Conservation (phyloP, 2,113 vertebrate genomes). For the Dermatemys mawii region DNA sequence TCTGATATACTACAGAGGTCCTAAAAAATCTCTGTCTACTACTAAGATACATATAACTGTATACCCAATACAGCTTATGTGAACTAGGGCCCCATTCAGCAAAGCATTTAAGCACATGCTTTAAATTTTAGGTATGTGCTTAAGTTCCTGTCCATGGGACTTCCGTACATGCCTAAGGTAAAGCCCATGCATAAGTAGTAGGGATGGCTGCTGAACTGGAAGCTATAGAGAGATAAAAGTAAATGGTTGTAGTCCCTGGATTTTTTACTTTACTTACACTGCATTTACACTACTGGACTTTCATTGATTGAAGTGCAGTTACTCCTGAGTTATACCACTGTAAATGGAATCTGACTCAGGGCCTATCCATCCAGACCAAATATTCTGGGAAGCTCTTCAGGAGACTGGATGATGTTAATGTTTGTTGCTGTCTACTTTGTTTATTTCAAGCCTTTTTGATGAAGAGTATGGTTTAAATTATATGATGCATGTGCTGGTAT, state of each 20-base stretch:
- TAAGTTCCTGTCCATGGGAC: conserved; percentile 11
- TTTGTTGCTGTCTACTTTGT: background rate
- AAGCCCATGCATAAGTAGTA: background rate
- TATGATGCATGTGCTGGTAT: background rate
- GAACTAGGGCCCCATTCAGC: background rate
- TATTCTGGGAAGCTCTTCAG: background rate
- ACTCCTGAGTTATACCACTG: background rate
- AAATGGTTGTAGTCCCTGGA: background rate
- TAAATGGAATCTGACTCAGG: background rate
- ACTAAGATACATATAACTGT: background rate
- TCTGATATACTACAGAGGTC: background rate
- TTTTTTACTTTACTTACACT: background rate
- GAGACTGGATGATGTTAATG: background rate
- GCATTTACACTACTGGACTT: background rate
- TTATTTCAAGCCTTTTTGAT: conserved; percentile 40
- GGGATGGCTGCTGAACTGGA: background rate
- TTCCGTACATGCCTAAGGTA: background rate
- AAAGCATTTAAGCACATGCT: too few relatives aligned
- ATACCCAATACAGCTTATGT: background rate
- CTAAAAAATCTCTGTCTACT: background rate
- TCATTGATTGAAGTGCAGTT: background rate
- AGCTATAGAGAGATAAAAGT: background rate
- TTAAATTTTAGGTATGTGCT: background rate
- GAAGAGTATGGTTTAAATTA: conserved; percentile 46
- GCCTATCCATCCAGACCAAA: background rate